phyloP scores from a whole-genome alignment of 1,140 invertebrate genomes.

The Chlorops oryzae region DNA sequence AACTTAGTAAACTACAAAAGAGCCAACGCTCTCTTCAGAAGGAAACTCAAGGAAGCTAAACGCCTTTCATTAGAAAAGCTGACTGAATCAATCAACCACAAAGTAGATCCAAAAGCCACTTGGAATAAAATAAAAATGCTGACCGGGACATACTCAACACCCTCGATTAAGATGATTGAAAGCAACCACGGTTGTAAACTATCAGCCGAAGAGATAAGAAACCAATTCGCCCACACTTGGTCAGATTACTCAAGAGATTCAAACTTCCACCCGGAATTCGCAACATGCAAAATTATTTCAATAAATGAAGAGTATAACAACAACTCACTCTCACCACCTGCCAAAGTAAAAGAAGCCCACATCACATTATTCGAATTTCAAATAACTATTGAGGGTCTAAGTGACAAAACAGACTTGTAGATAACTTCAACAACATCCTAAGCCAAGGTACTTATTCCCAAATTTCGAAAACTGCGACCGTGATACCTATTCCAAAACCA shows the following conservation, averaged over 20 bases:
- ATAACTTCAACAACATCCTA: conserved; percentile 1
- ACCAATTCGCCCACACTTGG: background rate
- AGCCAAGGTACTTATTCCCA: conserved; percentile 1
- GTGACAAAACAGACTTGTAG: background rate
- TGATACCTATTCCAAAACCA: conserved; percentile 6
- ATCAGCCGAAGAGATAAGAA: too few species aligned
- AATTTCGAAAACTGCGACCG: background rate
- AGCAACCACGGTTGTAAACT: too few species aligned
- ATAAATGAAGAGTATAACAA: background rate
- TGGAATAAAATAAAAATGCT: background rate
- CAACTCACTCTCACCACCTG: background rate
- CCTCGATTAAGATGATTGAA: background rate
- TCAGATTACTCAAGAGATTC: background rate
- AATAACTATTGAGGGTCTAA: background rate
- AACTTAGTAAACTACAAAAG: background rate
- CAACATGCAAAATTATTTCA: background rate
- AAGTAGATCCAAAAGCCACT: too few species aligned
- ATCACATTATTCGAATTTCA: background rate
- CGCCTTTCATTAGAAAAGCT: background rate
- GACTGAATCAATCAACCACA: background rate
- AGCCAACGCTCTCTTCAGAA: conserved; percentile 4
- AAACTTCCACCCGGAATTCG: background rate
- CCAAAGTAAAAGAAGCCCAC: background rate
- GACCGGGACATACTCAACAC: background rate
- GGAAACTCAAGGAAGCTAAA: background rate